These are phyloP conservation scores for Gymnocheta viridis DNA, from an alignment of 2,888 invertebrate species.

Conservation along the genomic window DNA sequence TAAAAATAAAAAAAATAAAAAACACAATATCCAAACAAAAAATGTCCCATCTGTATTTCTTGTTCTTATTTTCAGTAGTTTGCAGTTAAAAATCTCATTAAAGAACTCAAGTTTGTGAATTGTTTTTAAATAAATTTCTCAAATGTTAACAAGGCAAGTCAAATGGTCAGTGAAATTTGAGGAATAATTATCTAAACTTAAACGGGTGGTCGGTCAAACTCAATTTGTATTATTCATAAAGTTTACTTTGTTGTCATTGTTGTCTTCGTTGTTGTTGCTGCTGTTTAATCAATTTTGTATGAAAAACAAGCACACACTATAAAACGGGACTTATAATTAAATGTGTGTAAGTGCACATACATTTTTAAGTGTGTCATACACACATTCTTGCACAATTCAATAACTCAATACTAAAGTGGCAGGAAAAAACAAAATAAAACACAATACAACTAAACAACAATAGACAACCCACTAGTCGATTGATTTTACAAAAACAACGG, in stretches of 20 bases:
- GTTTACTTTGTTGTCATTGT: constrained; percentile 9
- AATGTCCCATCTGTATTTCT: constrained; percentile 53
- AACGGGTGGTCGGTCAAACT: constrained; percentile 58
- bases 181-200: constrained; percentile 42
- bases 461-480: constrained; percentile 19
- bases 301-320: constrained; percentile 5
- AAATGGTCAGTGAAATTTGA: constrained; percentile 24
- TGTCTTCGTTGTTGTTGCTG: neutral
- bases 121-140: constrained; percentile 52
- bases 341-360: constrained; percentile 16
- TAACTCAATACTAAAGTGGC: constrained; percentile 12
- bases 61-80: constrained; percentile 38
- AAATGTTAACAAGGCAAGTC: constrained; percentile 23
- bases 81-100: constrained; percentile 40
- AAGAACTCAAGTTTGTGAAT: constrained; percentile 23
- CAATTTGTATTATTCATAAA: constrained; percentile 6
- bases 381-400: neutral
- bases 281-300: neutral
- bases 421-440: neutral
- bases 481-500: constrained; percentile 34
- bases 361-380: constrained; percentile 26
- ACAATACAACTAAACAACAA: constrained; percentile 29
- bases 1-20: constrained; percentile 7
- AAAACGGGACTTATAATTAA: constrained; percentile 61
- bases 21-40: constrained; percentile 7